Base-by-base conservation (phyloP, 2,113 vertebrate species). In the Sterna hirundo region DNA sequence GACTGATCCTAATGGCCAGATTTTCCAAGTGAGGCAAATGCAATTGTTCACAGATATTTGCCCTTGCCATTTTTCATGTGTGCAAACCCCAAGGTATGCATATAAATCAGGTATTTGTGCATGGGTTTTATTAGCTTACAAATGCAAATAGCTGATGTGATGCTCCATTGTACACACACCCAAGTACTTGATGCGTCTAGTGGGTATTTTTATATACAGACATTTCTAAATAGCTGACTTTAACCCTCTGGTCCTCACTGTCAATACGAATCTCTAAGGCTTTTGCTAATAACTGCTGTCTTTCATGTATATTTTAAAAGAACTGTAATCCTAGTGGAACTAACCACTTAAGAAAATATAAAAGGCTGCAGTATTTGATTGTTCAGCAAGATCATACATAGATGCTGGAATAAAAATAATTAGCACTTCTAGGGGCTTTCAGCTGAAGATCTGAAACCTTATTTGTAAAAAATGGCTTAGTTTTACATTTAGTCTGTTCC, bases 221-320 rank as follows among this genome's bases (percentile, higher is more conserved):
- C 29, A 52, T 87, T 82, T 65, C 70, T 89, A 91, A 94, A 90
- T 22, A 77, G 78, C 54, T 93, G 79, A 22, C 34, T 93, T 97
- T 80, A 95, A 94, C 86, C 86, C 91, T 88, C 84, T 85, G 71
- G 75, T 89, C 91, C 84, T 90, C 32, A 0, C 46, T 60, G 75
- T 66, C 75, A 58, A 20, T 55, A 66, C 1, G 4, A 62, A 77
- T 68, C 84, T 87, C 87, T 16, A 44, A 83, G 86, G 78, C 11
- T 90, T 96, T 83, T 85, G 42, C 46, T 84, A 76, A 65, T 87
- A 93, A 49, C 57, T 58, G 25, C 78, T 83, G 55, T 27, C 75
- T 93, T 94, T 93, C 74, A 77, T 91, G 82, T 84, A 27, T 76
- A 61, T 85, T 96, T 95, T 83, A 60, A 91, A 96, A 79, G 62